Conservation (phyloP, 1,140 invertebrate species). For the Drosophila sucinea region DNA sequence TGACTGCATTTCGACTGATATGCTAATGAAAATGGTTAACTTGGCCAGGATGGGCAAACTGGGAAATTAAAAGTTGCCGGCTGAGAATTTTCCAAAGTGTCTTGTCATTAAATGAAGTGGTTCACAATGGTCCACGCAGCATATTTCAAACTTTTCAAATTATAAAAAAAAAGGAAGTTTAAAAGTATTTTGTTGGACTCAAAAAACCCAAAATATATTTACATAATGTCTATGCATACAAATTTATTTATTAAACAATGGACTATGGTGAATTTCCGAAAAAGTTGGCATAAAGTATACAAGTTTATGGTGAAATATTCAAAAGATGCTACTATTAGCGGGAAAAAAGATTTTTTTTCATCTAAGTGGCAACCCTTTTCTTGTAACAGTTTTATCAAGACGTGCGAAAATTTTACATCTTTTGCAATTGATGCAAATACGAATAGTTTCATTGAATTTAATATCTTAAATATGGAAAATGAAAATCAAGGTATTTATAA, state of each 20-base stretch:
- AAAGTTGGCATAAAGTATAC: too few relatives aligned
- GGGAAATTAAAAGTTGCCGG: conserved; percentile 69
- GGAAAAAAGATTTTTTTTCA: too few relatives aligned
- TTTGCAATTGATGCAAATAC: too few relatives aligned
- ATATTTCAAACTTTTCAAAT: conserved; percentile 8
- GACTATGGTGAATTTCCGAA: not conserved
- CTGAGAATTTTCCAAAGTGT: conserved; percentile 52
- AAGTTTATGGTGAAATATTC: too few relatives aligned
- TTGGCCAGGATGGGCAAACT: conserved; percentile 84
- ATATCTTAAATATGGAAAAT: too few relatives aligned
- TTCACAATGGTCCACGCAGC: conserved; percentile 31
- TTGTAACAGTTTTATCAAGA: too few relatives aligned
- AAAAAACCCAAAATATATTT: not conserved
- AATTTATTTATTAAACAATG: not conserved
- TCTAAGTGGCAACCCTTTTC: too few relatives aligned
- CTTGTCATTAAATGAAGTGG: conserved; percentile 53
- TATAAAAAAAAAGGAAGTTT: not conserved
- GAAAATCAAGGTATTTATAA: too few relatives aligned
- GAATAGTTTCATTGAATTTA: too few relatives aligned
- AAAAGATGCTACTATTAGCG: too few relatives aligned
- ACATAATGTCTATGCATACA: not conserved
- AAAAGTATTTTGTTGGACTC: not conserved
- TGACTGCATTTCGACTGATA: conserved; percentile 49
- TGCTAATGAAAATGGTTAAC: conserved; percentile 81
- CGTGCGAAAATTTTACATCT: too few relatives aligned